phyloP scores from a whole-genome alignment of 2,797 vertebrate species.

The Dallia pectoralis region DNA sequence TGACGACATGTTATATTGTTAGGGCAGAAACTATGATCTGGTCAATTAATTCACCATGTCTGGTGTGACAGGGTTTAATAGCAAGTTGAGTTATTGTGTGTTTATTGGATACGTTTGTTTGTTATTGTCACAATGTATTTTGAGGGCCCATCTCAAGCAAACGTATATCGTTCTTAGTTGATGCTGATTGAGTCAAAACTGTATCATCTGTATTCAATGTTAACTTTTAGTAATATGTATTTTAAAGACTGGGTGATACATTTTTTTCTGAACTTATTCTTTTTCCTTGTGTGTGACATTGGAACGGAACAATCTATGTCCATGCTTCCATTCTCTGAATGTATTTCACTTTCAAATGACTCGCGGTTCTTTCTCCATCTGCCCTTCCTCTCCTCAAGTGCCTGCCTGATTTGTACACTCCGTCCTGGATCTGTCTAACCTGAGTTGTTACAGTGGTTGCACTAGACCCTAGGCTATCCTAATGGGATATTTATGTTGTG shows the following conservation, averaged over 20 bases:
- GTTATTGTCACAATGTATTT: not conserved
- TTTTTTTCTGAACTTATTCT: constrained; percentile 22
- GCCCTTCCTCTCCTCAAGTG: constrained; percentile 51
- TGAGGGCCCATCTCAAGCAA: no score
- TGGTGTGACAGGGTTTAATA: not conserved
- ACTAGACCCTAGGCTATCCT: constrained; percentile 23
- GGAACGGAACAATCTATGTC: not conserved
- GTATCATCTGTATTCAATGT: constrained; percentile 23
- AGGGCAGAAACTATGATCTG: no score
- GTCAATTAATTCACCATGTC: no score
- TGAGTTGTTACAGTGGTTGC: constrained; percentile 29
- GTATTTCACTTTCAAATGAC: constrained; percentile 17
- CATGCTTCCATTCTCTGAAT: constrained; percentile 23
- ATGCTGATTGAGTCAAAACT: no score
- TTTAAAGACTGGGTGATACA: constrained; percentile 4
- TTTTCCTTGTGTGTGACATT: constrained; percentile 10
- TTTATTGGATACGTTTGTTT: not conserved
- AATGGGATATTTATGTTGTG: constrained; percentile 15
- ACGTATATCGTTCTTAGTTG: no score
- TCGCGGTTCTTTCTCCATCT: constrained; percentile 6
- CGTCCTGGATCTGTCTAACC: constrained; percentile 20
- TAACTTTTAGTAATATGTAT: constrained; percentile 27
- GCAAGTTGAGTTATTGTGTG: not conserved
- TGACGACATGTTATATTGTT: no score
- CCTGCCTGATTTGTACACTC: constrained; percentile 48